Evolutionary conservation across 2,888 invertebrate species (phyloP).

Genomic region (Eupithecia exiguata): DNA sequence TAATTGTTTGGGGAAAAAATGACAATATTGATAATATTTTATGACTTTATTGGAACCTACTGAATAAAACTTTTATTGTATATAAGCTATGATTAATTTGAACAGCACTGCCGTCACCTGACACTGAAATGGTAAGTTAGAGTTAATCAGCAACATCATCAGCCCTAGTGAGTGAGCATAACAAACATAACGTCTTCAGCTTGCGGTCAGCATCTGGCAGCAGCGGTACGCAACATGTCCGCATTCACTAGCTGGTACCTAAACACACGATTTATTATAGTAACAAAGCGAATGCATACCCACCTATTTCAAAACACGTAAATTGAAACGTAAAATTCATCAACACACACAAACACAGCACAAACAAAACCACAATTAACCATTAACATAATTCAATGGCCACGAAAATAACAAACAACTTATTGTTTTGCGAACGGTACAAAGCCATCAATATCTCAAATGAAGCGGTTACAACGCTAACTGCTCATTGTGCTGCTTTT

Average conservation of each 20-base stretch:
- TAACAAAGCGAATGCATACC: background rate
- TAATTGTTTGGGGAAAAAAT: background rate
- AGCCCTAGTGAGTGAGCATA: background rate
- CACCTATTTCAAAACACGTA: background rate
- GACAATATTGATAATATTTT: background rate
- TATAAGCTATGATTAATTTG: background rate
- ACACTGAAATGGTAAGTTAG: background rate
- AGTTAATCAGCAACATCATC: background rate
- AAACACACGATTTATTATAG: background rate
- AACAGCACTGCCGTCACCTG: background rate
- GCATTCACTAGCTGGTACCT: background rate
- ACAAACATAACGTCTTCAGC: background rate
- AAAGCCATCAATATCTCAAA: conserved; percentile 67
- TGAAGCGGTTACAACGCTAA: conserved; percentile 71
- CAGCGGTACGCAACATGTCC: background rate
- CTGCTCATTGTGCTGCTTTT: conserved; percentile 71
- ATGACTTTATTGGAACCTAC: background rate
- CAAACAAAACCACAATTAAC: conserved; percentile 31
- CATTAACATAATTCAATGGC: conserved; percentile 38
- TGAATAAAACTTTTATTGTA: background rate
- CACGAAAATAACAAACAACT: conserved; percentile 41
- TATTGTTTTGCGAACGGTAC: conserved; percentile 56
- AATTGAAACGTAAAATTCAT: conserved; percentile 14
- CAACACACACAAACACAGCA: conserved; percentile 16
- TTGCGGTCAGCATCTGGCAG: background rate